Evolutionary conservation across 2,888 invertebrate species (phyloP), one percentile per base, ranked within the genome.

Genomic region (Chelonus formosanus): DNA sequence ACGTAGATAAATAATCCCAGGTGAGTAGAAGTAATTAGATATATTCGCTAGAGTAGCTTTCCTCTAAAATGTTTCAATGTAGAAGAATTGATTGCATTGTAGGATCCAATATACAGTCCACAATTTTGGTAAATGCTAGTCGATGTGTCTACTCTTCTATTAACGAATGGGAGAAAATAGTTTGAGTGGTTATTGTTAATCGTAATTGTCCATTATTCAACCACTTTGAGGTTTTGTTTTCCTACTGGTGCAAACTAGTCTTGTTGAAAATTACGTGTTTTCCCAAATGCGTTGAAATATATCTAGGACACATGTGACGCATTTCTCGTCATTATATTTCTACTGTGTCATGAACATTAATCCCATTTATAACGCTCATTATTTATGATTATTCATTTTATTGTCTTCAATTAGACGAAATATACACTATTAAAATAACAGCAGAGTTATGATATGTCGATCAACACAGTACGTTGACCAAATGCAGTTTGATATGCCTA

Each of bases 141-240:
- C 34, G 34, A 52, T 52, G 52, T 52, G 6, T 52, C 32, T 32
- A 52, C 52, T 31, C 34, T 34, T 34, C 52, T 4, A 40, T 6
- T 52, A 5, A 32, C 52, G 4, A 34, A 6, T 52, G 31, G 6
- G 48, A 3, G 34, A 32, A 8, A 8, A 32, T 8, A 31, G 52
- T 32, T 52, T 32, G 32, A 52, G 52, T 52, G 52, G 52, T 52
- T 52, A 52, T 52, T 32, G 31, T 52, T 52, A 52, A 52, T 52
- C 52, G 52, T 52, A 52, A 52, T 31, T 52, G 52, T 52, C 52
- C 52, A 58, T 58, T 59, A 59, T 59, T 59, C 59, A n/a, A 40
- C 36, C 32, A 50, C 40, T 59, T 50, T 40, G 50, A 40, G 59
- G 50, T 59, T 36, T 48, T 20, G 48, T 36, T 59, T 40, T 31